phyloP scores from a whole-genome alignment of 2,113 vertebrate genomes.

The Tichodroma muraria region DNA sequence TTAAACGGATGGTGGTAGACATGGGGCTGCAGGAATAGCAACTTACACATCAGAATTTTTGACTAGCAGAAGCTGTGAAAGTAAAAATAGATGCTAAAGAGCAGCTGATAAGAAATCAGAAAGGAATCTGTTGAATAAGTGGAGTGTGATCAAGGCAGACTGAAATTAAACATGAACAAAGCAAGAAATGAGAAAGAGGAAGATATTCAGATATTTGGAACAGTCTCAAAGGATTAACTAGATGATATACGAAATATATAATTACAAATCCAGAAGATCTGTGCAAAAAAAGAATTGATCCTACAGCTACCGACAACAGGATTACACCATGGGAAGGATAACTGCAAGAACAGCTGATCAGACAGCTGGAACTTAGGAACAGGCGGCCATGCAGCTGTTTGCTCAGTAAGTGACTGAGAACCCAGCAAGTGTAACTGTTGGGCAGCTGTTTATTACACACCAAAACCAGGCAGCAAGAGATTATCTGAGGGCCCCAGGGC shows the following conservation, averaged over 20 bases:
- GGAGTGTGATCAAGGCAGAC: neutral
- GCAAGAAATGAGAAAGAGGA: neutral
- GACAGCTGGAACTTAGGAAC: neutral
- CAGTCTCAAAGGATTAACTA: neutral
- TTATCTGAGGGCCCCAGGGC: neutral
- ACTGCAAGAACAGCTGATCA: neutral
- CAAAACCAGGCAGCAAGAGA: neutral
- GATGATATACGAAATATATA: neutral
- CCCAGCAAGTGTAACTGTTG: neutral
- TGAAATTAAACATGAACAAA: neutral
- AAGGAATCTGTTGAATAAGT: neutral
- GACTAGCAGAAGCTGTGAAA: constrained; percentile 30
- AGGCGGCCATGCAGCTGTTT: neutral
- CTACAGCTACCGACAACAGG: neutral
- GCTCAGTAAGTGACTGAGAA: neutral
- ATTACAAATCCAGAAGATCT: neutral
- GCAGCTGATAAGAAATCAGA: constrained; percentile 36
- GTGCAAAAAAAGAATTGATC: neutral
- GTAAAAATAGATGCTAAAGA: constrained; percentile 48
- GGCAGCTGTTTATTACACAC: neutral
- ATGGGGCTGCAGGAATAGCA: constrained; percentile 29
- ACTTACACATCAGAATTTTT: constrained; percentile 9
- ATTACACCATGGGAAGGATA: neutral
- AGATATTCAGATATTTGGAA: neutral
- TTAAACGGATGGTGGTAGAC: constrained; percentile 26